phyloP scores from a whole-genome alignment of 2,113 vertebrate species.

The Ameiurus melas region DNA sequence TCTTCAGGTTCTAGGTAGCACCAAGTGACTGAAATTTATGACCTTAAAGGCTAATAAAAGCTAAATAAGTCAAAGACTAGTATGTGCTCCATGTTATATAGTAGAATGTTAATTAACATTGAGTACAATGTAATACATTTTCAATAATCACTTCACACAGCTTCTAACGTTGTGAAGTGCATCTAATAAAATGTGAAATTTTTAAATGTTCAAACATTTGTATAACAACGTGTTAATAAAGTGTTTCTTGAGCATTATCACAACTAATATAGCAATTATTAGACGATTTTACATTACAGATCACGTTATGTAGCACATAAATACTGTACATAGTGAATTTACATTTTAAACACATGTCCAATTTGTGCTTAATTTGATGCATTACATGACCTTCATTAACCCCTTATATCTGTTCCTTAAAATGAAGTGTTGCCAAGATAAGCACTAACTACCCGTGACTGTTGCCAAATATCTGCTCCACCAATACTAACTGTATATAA shows the following conservation, averaged over 20 bases:
- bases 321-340: background rate
- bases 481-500: background rate
- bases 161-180: accelerated
- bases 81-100: background rate
- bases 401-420: background rate
- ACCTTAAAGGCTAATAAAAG: background rate
- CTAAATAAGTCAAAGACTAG: background rate
- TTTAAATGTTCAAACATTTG: too few relatives aligned
- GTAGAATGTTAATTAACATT: background rate
- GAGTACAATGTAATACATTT: background rate
- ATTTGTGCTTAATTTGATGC: background rate
- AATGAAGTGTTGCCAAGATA: background rate
- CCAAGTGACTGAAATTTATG: background rate
- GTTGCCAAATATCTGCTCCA: background rate
- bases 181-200: background rate
- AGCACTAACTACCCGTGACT: background rate
- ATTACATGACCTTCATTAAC: background rate
- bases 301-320: background rate
- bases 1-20: background rate
- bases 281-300: background rate
- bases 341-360: background rate
- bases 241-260: too few relatives aligned
- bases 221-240: too few relatives aligned
- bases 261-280: background rate
- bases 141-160: background rate